These are phyloP conservation scores for Ciconia nigra DNA, from an alignment of 2,797 vertebrate genomes.

Conservation along the genomic window DNA sequence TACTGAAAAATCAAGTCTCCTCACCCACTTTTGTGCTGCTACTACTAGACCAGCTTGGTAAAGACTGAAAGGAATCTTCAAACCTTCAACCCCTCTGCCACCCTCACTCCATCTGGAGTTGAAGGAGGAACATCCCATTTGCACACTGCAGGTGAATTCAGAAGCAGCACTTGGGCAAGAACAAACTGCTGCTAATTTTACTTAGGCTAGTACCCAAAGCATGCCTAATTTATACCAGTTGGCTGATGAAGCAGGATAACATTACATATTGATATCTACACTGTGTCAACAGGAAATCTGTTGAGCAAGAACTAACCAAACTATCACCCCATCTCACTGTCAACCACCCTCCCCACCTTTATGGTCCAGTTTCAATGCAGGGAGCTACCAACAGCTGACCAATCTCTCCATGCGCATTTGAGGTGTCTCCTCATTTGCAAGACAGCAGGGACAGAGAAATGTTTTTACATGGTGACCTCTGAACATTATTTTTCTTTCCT, in stretches of 20 bases:
- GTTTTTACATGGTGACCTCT: not conserved
- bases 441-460: not conserved
- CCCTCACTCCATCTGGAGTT: not conserved
- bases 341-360: not conserved
- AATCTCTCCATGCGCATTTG: not conserved
- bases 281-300: conserved; percentile 10
- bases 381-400: not conserved
- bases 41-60: not conserved
- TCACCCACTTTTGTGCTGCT: not conserved
- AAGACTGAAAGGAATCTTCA: not conserved
- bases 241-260: not conserved
- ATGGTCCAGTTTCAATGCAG: not conserved
- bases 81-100: not conserved
- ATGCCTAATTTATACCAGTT: not conserved
- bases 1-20: not conserved
- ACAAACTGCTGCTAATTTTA: not conserved
- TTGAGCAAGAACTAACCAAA: conserved; percentile 20
- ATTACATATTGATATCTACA: not conserved
- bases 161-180: not conserved
- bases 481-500: not conserved
- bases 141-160: not conserved
- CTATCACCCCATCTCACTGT: not conserved
- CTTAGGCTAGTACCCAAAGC: not conserved
- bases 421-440: not conserved
- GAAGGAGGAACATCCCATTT: not conserved